Percentiles rank a stretch among this genome's conserved stretches.
Conservation (phyloP, 2,113 vertebrate species). For the Nycticorax nycticorax region DNA sequence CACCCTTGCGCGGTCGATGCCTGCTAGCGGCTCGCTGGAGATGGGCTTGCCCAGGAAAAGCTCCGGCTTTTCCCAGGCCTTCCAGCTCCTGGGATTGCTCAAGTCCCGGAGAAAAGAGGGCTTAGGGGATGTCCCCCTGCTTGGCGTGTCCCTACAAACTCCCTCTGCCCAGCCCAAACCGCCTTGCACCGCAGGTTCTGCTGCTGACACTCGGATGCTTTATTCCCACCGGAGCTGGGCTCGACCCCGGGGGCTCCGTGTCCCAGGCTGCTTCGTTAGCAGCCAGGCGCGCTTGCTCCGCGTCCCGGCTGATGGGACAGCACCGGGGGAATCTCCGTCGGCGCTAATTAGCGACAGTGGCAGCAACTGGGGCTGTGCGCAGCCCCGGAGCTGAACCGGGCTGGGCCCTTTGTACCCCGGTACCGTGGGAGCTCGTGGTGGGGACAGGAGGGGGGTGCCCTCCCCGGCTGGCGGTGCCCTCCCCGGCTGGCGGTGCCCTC, state of each 20-base stretch:
- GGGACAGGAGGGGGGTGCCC: not conserved
- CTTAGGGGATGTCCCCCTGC: not conserved
- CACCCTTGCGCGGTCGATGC: not conserved
- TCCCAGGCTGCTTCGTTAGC: not conserved
- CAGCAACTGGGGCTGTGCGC: not conserved
- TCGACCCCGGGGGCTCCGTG: fast-evolving
- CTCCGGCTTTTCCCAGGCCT: not conserved
- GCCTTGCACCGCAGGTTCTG: fast-evolving
- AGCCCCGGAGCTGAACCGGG: not conserved
- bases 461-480: not conserved
- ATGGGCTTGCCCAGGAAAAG: not conserved
- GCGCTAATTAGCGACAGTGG: fast-evolving
- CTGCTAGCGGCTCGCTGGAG: not conserved
- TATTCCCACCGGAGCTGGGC: not conserved
- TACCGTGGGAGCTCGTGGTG: fast-evolving
- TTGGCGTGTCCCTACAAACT: fast-evolving
- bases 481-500: no score
- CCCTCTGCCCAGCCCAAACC: not conserved
- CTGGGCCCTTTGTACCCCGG: not conserved
- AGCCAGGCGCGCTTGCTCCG: not conserved
- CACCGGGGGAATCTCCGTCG: not conserved
- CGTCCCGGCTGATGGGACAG: not conserved
- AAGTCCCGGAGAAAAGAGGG: not conserved
- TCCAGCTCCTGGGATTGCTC: not conserved
- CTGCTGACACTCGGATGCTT: not conserved